These are phyloP conservation scores for Aptenodytes patagonicus DNA, from an alignment of 2,113 vertebrate genomes.

Conservation along the genomic window DNA sequence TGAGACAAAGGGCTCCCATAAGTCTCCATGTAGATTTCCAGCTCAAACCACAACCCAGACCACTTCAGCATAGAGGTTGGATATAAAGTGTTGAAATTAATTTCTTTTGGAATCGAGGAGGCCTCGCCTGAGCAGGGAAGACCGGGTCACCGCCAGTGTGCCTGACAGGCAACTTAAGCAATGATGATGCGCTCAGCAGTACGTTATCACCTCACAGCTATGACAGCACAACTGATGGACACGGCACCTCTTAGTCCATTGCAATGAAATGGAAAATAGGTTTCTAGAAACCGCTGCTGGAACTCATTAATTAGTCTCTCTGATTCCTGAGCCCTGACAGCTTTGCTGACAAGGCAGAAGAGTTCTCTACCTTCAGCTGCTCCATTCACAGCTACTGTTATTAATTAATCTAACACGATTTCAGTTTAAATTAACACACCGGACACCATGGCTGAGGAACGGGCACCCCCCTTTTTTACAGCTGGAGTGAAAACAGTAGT, in stretches of 20 bases:
- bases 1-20: neutral
- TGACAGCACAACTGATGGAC: neutral
- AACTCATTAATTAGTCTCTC: constrained; percentile 6
- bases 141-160: neutral
- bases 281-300: neutral
- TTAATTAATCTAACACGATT: constrained; percentile 53
- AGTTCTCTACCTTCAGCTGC: neutral
- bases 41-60: neutral
- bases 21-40: neutral
- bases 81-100: neutral
- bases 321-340: neutral
- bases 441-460: neutral
- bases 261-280: neutral
- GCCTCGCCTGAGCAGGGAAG: neutral
- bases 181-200: neutral
- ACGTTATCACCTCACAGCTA: neutral
- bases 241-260: neutral
- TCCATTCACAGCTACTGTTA: constrained; percentile 22
- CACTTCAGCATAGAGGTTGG: neutral
- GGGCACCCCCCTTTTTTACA: neutral
- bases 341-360: constrained; percentile 14
- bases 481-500: neutral
- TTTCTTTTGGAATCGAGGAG: neutral
- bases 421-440: constrained; percentile 32
- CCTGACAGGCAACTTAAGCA: neutral